These are phyloP conservation scores for Drosophila antonietae DNA, from an alignment of 2,888 invertebrate genomes.

Conservation along the genomic window DNA sequence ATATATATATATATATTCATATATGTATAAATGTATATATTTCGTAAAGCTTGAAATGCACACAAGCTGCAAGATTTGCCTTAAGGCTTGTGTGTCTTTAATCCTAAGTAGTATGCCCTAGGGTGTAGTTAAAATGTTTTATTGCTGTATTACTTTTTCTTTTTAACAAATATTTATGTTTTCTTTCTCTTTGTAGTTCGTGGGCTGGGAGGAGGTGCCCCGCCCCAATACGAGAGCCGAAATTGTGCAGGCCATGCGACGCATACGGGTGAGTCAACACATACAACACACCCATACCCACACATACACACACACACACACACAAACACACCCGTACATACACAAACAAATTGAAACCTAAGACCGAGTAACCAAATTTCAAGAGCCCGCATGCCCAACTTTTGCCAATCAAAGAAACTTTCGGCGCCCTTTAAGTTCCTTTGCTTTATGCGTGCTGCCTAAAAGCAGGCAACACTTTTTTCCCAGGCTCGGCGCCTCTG, in stretches of 20 bases:
- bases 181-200: slow-evolving; percentile 92
- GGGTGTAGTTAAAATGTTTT: slow-evolving; percentile 20
- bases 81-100: background rate
- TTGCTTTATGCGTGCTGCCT: slow-evolving; percentile 22
- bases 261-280: slow-evolving; percentile 93
- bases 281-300: background rate
- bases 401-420: slow-evolving; percentile 59
- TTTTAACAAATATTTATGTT: slow-evolving; percentile 25
- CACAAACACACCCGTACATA: slow-evolving; percentile 1
- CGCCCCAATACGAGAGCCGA: slow-evolving; percentile 98
- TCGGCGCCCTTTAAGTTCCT: slow-evolving; percentile 45
- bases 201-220: slow-evolving; percentile 98
- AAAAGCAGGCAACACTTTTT: slow-evolving; percentile 59
- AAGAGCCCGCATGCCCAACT: slow-evolving; percentile 37
- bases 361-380: slow-evolving; percentile 19
- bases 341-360: slow-evolving; percentile 16
- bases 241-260: slow-evolving; percentile 99
- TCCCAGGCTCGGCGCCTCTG: slow-evolving; percentile 23
- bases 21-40: background rate
- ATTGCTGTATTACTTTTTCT: slow-evolving; percentile 22
- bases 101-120: slow-evolving; percentile 16
- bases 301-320: background rate
- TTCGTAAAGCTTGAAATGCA: slow-evolving; percentile 36
- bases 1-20: background rate
- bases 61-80: slow-evolving; percentile 45